Percentiles rank a stretch among this genome's conserved stretches.
Conservation (phyloP, 2,888 invertebrate genomes). For the Tipula vernalis region DNA sequence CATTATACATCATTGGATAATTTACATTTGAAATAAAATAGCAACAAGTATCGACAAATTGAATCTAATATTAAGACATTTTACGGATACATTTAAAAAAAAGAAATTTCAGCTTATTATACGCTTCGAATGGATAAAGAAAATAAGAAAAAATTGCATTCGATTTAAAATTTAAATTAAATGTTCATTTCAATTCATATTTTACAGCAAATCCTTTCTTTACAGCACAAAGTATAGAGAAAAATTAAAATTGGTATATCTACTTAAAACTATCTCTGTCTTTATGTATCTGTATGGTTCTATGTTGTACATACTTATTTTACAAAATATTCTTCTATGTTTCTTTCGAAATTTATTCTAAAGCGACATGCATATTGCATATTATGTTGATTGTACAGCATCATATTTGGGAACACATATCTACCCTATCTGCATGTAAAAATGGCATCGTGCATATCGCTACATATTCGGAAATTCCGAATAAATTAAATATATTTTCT, state of each 20-base stretch:
- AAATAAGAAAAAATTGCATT: background rate
- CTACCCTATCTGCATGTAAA: background rate
- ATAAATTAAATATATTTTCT: background rate
- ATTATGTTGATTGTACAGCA: background rate
- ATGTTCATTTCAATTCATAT: background rate
- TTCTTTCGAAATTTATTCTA: background rate
- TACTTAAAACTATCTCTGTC: background rate
- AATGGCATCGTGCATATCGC: background rate
- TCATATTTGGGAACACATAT: background rate
- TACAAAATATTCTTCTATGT: background rate
- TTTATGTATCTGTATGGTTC: background rate
- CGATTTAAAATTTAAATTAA: background rate
- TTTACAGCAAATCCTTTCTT: background rate
- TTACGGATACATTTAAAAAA: background rate
- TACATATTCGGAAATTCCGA: background rate
- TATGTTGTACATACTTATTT: background rate
- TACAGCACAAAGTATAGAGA: background rate
- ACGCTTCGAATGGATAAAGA: background rate
- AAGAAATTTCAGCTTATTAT: background rate
- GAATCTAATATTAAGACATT: too few species aligned
- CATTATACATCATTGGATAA: too few species aligned
- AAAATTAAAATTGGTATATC: background rate
- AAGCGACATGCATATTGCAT: background rate
- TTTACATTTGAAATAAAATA: too few species aligned
- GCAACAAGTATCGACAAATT: too few species aligned